These are phyloP conservation scores for Corythoichthys intestinalis DNA, from an alignment of 2,113 vertebrate genomes.

Conservation along the genomic window DNA sequence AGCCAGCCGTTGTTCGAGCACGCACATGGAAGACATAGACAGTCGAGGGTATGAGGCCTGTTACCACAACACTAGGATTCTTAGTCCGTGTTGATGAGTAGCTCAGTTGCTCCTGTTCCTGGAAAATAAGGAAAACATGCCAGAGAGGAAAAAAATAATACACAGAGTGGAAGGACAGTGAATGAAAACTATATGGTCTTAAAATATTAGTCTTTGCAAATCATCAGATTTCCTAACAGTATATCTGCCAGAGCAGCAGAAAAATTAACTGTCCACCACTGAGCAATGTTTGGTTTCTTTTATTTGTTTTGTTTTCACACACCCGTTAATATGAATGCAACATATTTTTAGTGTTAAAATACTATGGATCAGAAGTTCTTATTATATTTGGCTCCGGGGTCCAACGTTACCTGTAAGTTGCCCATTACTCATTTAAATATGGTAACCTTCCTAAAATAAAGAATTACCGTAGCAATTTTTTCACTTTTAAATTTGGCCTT, in stretches of 20 bases:
- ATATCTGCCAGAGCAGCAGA: not conserved
- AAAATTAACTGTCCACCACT: not conserved
- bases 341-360: too few relatives aligned
- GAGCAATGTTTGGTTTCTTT: not conserved
- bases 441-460: too few relatives aligned
- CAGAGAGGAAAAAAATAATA: not conserved
- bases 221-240: not conserved
- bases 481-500: too few relatives aligned
- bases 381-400: too few relatives aligned
- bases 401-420: too few relatives aligned
- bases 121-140: not conserved
- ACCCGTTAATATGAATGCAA: not conserved
- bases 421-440: too few relatives aligned
- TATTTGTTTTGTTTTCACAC: not conserved
- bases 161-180: conserved; percentile 14
- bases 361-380: too few relatives aligned
- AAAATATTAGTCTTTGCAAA: not conserved
- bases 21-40: conserved; percentile 93
- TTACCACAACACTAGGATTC: conserved; percentile 85
- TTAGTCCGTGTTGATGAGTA: conserved; percentile 95
- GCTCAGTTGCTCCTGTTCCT: conserved; percentile 95
- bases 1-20: conserved; percentile 85
- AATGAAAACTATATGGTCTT: not conserved
- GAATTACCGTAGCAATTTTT: too few relatives aligned
- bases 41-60: conserved; percentile 90